Percentiles rank a stretch among this genome's conserved stretches.
Conservation (phyloP, 2,797 vertebrate species). For the Mallotus villosus region DNA sequence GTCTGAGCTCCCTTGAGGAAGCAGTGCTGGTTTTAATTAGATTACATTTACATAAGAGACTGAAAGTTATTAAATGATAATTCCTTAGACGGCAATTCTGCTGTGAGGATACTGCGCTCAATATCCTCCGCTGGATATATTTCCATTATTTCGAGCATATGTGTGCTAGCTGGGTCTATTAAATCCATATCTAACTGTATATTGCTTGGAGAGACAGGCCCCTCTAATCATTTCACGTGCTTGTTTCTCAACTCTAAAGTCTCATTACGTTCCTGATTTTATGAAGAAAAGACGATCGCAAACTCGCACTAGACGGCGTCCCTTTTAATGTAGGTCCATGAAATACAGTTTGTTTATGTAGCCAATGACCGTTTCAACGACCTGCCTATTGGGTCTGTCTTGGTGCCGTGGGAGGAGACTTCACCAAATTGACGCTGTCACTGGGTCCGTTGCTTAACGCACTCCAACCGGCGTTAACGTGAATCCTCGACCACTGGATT, state of each 20-base stretch:
- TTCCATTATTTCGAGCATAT: too few relatives aligned
- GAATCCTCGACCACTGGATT: slow-evolving; percentile 4
- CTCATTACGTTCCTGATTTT: not conserved
- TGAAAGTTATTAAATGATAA: slow-evolving; percentile 11
- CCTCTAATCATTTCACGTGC: not conserved
- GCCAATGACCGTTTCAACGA: slow-evolving; percentile 13
- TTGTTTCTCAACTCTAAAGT: not conserved
- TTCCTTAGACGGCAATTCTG: not conserved
- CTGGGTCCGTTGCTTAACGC: not conserved
- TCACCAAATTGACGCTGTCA: not conserved
- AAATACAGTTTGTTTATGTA: not conserved
- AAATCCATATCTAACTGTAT: not conserved
- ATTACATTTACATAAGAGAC: slow-evolving; percentile 2
- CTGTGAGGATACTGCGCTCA: not conserved
- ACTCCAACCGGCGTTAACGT: not conserved
- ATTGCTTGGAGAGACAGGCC: not conserved
- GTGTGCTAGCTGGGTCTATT: not conserved
- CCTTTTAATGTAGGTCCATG: not conserved
- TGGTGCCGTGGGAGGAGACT: slow-evolving; percentile 12
- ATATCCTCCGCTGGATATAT: not conserved
- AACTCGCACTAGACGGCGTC: too few relatives aligned
- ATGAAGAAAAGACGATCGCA: too few relatives aligned
- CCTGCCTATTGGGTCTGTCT: slow-evolving; percentile 4
- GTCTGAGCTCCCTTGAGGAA: slow-evolving; percentile 1
- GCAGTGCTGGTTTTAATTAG: slow-evolving; percentile 8